Conservation (phyloP, 2,888 invertebrate genomes). For the Luperina nickerlii region DNA sequence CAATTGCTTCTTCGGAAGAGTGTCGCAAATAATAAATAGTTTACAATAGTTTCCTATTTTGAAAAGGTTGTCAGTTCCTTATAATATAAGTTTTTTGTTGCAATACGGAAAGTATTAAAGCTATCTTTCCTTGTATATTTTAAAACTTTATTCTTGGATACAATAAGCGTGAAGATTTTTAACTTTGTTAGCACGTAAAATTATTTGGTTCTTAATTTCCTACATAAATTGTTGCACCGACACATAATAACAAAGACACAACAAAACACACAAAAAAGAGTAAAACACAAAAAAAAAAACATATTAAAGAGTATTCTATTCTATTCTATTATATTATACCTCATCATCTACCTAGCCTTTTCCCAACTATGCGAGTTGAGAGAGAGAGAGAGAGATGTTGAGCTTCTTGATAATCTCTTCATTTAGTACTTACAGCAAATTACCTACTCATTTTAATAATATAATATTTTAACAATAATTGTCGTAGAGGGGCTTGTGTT, state of each 20-base stretch:
- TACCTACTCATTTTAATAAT: neutral
- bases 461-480: neutral
- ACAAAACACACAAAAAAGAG: too few relatives aligned
- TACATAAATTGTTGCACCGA: neutral
- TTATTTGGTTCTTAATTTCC: neutral
- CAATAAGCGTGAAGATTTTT: constrained; percentile 8
- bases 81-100: constrained; percentile 43
- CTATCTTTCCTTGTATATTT: constrained; percentile 19
- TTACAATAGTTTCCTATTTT: constrained; percentile 48
- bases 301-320: too few relatives aligned
- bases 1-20: constrained; percentile 49
- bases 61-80: constrained; percentile 44
- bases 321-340: too few relatives aligned
- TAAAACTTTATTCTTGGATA: constrained; percentile 28
- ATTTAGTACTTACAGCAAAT: neutral
- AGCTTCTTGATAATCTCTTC: neutral
- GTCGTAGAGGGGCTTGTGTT: neutral
- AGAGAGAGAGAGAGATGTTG: too few relatives aligned
- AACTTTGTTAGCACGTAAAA: neutral
- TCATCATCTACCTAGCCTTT: neutral
- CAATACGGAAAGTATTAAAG: constrained; percentile 33
- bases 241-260: too few relatives aligned
- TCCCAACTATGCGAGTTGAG: too few relatives aligned
- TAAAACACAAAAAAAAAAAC: too few relatives aligned
- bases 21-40: constrained; percentile 64